Conservation (phyloP, 2,888 invertebrate species). For the Cheilosia vernalis region DNA sequence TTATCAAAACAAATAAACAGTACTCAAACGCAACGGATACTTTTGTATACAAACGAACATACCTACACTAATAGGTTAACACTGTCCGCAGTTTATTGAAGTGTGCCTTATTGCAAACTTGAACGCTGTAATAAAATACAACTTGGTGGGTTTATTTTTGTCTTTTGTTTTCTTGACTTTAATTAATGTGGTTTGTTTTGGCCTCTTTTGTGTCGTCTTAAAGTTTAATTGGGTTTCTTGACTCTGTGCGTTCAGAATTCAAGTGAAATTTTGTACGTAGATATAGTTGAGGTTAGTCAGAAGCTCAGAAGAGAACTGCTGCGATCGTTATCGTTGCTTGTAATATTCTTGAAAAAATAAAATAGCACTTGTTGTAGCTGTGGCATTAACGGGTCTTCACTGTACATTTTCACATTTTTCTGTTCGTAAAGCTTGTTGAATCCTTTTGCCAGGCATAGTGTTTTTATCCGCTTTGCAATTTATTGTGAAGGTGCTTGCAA, state of each 20-base stretch:
- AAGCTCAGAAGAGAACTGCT: background rate
- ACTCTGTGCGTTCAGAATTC: conserved; percentile 15
- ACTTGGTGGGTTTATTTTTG: conserved; percentile 34
- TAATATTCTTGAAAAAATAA: background rate
- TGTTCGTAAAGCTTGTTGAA: too few relatives aligned
- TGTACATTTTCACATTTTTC: too few relatives aligned
- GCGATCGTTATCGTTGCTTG: too few relatives aligned
- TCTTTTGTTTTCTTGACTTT: conserved; percentile 24
- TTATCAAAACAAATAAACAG: conserved; percentile 42
- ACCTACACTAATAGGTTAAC: conserved; percentile 6
- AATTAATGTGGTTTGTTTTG: conserved; percentile 51
- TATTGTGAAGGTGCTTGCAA: too few relatives aligned
- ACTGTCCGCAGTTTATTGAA: conserved; percentile 28
- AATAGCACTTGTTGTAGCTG: background rate
- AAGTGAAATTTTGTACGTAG: conserved; percentile 1
- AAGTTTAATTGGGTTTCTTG: conserved; percentile 57
- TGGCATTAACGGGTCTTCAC: background rate
- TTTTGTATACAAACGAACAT: background rate
- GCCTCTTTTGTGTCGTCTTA: conserved; percentile 23
- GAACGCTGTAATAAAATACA: conserved; percentile 24
- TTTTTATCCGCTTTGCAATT: too few relatives aligned
- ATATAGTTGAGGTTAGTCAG: conserved; percentile 27
- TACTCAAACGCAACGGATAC: conserved; percentile 18
- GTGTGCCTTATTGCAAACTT: conserved; percentile 63
- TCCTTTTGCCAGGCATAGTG: too few relatives aligned